Percentiles rank a stretch among this genome's conserved stretches.
These are phyloP conservation scores for Dynastes hyllus DNA, from an alignment of 2,888 invertebrate genomes.

Conservation along the genomic window DNA sequence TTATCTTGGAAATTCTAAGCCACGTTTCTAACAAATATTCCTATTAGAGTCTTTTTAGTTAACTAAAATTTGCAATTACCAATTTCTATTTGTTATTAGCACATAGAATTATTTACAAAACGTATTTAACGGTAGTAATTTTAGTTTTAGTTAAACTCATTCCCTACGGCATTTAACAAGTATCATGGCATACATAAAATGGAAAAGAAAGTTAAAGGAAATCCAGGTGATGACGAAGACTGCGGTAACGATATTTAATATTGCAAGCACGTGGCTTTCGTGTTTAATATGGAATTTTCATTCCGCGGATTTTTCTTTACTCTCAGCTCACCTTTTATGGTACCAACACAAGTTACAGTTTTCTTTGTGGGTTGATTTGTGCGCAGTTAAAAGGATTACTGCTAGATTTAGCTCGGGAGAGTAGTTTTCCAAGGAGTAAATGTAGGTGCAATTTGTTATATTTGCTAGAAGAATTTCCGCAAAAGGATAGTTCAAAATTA, in stretches of 20 bases:
- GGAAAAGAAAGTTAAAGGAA: not conserved
- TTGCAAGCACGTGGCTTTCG: slow-evolving; percentile 59
- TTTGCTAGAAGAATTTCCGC: not conserved
- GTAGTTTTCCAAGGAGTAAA: not conserved
- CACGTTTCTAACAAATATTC: no score
- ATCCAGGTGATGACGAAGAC: slow-evolving; percentile 4
- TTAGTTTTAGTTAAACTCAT: slow-evolving; percentile 7
- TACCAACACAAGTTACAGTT: not conserved
- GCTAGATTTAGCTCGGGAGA: not conserved
- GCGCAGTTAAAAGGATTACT: not conserved
- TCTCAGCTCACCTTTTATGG: slow-evolving; percentile 1
- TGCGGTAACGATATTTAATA: slow-evolving; percentile 56
- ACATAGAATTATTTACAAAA: no score
- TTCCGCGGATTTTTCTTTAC: slow-evolving; percentile 14
- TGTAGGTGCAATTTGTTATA: not conserved
- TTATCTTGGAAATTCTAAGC: no score
- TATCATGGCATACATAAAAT: not conserved
- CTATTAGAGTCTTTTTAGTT: no score
- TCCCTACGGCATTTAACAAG: slow-evolving; percentile 1
- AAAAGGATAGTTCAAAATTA: no score
- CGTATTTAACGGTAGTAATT: not conserved
- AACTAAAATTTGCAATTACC: no score
- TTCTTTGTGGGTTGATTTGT: not conserved
- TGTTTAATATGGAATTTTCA: slow-evolving; percentile 57
- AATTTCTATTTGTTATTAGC: no score